Base-by-base conservation (phyloP, 2,113 vertebrate species). In the Acanthochromis polyacanthus region DNA sequence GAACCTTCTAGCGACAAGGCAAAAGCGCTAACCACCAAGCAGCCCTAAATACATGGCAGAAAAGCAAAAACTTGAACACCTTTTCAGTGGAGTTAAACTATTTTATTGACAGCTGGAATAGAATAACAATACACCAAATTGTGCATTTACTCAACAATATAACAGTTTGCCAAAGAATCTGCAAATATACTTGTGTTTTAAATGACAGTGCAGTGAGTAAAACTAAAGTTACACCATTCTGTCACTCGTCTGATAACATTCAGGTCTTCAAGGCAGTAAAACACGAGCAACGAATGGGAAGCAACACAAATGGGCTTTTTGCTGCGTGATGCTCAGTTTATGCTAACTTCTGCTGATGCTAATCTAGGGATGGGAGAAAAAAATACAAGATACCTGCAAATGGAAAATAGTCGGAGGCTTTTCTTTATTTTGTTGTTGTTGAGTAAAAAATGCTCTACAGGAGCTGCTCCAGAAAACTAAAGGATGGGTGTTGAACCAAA, bases 91-190 rank as follows among this genome's bases (percentile, higher is more conserved):
- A 91, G 74, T 90, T 83, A 84, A 88, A 87, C 68, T 82, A 82
- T 84, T 94, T 94, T 90, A 94, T 94, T 94, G 88, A 92, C 89
- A 81, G 74, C 85, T 91, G 81, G 58, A 93, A 89, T 83, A 92
- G 87, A 93, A 84, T 84, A 92, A 90, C 89, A 93, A 90, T 73
- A 95, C 95, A 96, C 93, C 93, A 94, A 95, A 94, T 93, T 95
- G 93, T 94, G 95, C 81, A 92, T 92, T 88, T 94, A 94, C 90
- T 95, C 91, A 93, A 95, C 93, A 92, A 81, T 70, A 81, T 92
- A 94, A 92, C 90, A 89, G 90, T 89, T 91, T 90, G 89, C 75
- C 86, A 90, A 91, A 87, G 82, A 93, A 95, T 88, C 78, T 95
- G 64, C 93, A 93, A 94, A 95, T 93, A 91, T 90, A 94, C 87